Base-by-base conservation (phyloP, 1,140 invertebrate species). In the Halictus rubicundus region DNA sequence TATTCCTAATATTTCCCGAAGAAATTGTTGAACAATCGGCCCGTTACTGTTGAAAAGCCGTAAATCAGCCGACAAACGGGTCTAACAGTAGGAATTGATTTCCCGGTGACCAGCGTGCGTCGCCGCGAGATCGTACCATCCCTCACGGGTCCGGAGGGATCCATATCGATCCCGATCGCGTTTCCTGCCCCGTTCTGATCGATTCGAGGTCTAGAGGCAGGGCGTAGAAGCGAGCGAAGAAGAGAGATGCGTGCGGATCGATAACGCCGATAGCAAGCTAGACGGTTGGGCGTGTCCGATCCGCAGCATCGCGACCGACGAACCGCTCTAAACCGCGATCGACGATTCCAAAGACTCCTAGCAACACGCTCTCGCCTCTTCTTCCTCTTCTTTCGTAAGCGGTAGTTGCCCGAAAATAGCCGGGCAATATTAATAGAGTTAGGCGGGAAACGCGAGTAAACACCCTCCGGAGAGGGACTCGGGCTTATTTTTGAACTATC, bases 401-500 rank as follows among this genome's bases (percentile, higher is more conserved):
- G 86, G 81, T 32, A 52, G 64, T 78, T 86, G 81, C 78, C 78
- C 82, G 70, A 90, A 91, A 92, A 92, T 92, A 92, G 88, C 87
- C 83, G 73, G 63, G 63, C 52, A 89, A 89, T 91, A 91, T 91
- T 92, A 91, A 91, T 92, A 92, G 90, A 84, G 85, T 57, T 79
- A 75, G 42, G 81, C 12, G 83, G 68, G 80, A 73, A 23, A n/a
- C 64, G 68, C 4, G 57, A 83, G 46, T 57, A 46, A 46, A 32
- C 46, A n/a, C 64, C 63, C 21, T 12, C 39, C 25, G n/a, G 73
- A 70, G 78, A 78, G 71, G 89, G 81, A 83, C 85, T 78, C 73
- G 83, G 86, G 89, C n/a, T n/a, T 91, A 91, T 91, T 91, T 91
- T 88, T 75, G 87, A 91, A 63, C 80, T 32, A 78, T 83, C 82